Evolutionary conservation across 2,888 invertebrate species (phyloP).

Genomic region (Geotrupes spiniger): DNA sequence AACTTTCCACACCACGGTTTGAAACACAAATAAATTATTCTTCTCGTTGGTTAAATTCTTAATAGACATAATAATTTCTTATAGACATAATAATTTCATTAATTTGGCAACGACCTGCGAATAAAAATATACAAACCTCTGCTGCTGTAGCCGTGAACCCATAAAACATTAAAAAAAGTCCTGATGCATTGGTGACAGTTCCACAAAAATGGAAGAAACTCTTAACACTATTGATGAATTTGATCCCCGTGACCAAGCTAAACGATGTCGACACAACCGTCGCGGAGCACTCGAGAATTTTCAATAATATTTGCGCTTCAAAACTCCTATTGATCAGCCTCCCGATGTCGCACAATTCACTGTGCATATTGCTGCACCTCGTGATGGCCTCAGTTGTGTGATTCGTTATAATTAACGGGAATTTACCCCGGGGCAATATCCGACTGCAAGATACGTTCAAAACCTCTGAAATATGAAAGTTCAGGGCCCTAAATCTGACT

Average conservation of each 20-base stretch:
- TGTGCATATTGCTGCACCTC: constrained; percentile 8
- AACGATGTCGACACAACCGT: constrained; percentile 9
- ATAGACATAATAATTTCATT: too few species aligned
- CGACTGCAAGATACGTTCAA: background rate
- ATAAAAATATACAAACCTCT: constrained; percentile 10
- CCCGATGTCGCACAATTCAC: constrained; percentile 6
- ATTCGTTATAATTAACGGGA: background rate
- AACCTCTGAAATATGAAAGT: constrained; percentile 8
- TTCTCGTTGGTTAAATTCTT: too few species aligned
- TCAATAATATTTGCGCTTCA: constrained; percentile 8
- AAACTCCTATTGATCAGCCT: constrained; percentile 8
- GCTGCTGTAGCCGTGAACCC: constrained; percentile 4
- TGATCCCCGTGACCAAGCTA: background rate
- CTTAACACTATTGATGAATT: background rate
- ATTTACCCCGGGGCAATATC: background rate
- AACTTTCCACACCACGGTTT: too few species aligned
- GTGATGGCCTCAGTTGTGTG: background rate
- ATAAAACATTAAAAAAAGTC: constrained; percentile 6
- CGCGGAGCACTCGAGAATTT: constrained; percentile 5
- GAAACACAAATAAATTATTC: too few species aligned
- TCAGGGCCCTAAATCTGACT: constrained; percentile 5
- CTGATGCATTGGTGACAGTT: background rate
- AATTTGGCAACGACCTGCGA: too few species aligned
- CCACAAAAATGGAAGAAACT: background rate
- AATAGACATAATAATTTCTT: too few species aligned